Conservation (phyloP, 2,797 vertebrate species). For the Chiloscyllium punctatum region DNA sequence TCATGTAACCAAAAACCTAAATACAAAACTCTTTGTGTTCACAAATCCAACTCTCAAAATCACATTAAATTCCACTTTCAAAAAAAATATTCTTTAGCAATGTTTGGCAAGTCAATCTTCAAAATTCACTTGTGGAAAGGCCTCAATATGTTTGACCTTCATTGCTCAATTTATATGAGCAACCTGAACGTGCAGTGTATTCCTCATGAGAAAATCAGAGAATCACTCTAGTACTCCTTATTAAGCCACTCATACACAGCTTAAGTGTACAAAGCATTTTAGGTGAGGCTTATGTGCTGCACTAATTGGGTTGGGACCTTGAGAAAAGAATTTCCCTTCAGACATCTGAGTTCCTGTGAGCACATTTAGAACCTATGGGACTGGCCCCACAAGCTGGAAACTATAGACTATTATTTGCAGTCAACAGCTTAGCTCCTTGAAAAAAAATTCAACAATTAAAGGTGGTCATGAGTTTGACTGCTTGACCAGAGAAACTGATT, state of each 20-base stretch:
- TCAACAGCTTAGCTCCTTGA: background rate
- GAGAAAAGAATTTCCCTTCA: background rate
- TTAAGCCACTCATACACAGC: background rate
- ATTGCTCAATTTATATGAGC: conserved; percentile 17
- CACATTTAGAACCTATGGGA: background rate
- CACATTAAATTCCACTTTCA: background rate
- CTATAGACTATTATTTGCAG: background rate
- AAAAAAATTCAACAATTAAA: background rate
- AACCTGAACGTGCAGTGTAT: conserved; percentile 15
- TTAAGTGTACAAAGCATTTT: background rate
- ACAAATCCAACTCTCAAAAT: background rate
- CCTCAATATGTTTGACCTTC: background rate
- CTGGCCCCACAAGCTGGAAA: background rate
- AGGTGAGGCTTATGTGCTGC: background rate
- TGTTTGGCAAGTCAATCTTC: background rate
- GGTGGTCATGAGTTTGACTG: background rate
- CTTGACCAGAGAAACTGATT: background rate
- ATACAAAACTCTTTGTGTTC: background rate
- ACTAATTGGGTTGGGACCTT: conserved; percentile 17
- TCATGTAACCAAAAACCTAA: background rate
- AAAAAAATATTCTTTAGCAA: background rate
- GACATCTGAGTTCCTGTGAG: background rate
- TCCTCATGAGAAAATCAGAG: conserved; percentile 23
- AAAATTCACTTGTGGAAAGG: conserved; percentile 10
- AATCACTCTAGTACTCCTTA: background rate